Percentiles rank a stretch among this genome's conserved stretches.
These are phyloP conservation scores for Poecilus cupreus DNA, from an alignment of 2,888 invertebrate genomes.

Conservation along the genomic window DNA sequence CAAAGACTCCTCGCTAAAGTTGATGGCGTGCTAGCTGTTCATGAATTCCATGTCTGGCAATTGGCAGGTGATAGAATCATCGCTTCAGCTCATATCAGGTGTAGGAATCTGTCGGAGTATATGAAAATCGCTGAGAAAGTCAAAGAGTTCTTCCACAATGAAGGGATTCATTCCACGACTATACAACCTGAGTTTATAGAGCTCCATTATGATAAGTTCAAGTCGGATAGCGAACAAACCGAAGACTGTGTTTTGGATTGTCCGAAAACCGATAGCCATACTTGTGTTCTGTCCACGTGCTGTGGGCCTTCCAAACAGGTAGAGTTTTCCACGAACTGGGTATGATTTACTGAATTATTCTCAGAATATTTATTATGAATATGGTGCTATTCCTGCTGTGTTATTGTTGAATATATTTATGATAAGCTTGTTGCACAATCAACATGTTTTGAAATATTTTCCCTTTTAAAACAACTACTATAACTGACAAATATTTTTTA, in stretches of 20 bases:
- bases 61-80: slow-evolving; percentile 97
- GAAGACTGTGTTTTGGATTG: slow-evolving; percentile 89
- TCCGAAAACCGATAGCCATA: slow-evolving; percentile 80
- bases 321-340: slow-evolving; percentile 59
- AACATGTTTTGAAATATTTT: no score
- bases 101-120: slow-evolving; percentile 95
- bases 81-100: slow-evolving; percentile 97
- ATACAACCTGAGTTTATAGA: slow-evolving; percentile 99
- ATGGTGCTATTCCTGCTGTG: not conserved
- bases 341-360: not conserved
- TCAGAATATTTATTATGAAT: not conserved
- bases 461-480: no score
- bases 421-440: no score
- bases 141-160: slow-evolving; percentile 98
- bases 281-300: slow-evolving; percentile 91
- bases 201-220: slow-evolving; percentile 70
- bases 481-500: no score
- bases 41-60: slow-evolving; percentile 99
- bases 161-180: slow-evolving; percentile 98
- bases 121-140: slow-evolving; percentile 98
- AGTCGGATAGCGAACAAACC: slow-evolving; percentile 72
- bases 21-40: slow-evolving; percentile 95
- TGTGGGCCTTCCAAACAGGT: slow-evolving; percentile 90
- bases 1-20: slow-evolving; percentile 90
- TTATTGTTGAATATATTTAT: no score